Base-by-base conservation (phyloP, 2,113 vertebrate genomes). In the Natator depressus region DNA sequence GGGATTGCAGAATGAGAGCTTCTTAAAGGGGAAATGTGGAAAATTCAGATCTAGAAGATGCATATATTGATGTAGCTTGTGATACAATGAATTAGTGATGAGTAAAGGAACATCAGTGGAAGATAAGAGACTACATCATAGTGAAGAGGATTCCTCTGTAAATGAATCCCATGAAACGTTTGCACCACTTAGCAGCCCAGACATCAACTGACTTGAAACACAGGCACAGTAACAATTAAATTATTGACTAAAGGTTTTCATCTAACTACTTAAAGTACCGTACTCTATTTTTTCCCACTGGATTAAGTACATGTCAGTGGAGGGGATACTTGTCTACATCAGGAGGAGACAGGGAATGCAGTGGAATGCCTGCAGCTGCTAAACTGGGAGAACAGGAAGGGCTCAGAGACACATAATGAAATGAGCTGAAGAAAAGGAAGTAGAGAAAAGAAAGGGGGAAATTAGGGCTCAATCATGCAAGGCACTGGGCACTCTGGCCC, bases 31-130 rank as follows among this genome's bases (percentile, higher is more conserved):
- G 84, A 95, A 83, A 96, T 93, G 83, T 55, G 55, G 95, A 95
- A 87, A 90, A 54, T 84, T 97, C 91, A 84, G 84, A 90, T 91
- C 59, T 89, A 97, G 94, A 91, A 94, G 91, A 91, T 93, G 91
- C 97, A 97, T 96, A 96, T 96, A 95, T 95, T 95, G 95, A 93
- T 93, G 84, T 75, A 94, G 50, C 49, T 84, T 93, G 87, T 92
- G 92, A 97, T 95, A 85, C 84, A 46, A 92, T 95, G 93, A 94
- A 96, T 97, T 93, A 95, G 92, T 94, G 89, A 97, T 96, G 93
- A 86, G 54, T 46, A 85, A 87, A 78, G 91, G 53, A 91, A 27
- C 92, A 95, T 92, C 94, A 82, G 69, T 81, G 84, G 25, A 89
- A 94, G 90, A 96, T 92, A 87, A 89, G 97, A 95, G 96, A 87